Evolutionary conservation across 2,113 vertebrate genomes (phyloP).

Genomic region (Haemorhous mexicanus): DNA sequence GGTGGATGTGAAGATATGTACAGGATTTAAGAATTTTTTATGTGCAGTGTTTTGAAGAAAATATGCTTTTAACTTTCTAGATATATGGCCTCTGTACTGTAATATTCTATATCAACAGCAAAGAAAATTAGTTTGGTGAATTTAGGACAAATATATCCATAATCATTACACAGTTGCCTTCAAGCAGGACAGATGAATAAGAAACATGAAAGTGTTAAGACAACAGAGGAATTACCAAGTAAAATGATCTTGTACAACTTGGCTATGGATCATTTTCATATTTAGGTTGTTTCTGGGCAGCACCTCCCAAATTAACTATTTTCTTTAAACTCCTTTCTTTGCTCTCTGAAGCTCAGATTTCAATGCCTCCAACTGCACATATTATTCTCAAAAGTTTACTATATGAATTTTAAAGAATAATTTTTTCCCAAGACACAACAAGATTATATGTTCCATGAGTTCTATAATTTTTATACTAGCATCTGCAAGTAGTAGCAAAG

Average conservation of each 20-base stretch:
- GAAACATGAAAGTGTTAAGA: background rate
- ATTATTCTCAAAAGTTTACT: background rate
- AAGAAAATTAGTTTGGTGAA: background rate
- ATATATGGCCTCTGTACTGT: background rate
- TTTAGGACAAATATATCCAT: background rate
- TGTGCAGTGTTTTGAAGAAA: background rate
- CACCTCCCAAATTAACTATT: accelerated
- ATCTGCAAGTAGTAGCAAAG: background rate
- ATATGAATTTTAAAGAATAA: background rate
- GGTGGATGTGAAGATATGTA: accelerated
- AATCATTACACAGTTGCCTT: background rate
- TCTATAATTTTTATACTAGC: background rate
- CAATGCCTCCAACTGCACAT: background rate
- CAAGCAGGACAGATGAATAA: background rate
- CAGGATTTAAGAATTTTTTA: accelerated
- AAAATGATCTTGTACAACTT: background rate
- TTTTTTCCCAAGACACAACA: background rate
- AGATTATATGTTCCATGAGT: background rate
- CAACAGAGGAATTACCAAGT: background rate
- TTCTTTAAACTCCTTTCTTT: background rate
- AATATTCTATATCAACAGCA: background rate
- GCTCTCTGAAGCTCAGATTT: background rate
- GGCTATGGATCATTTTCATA: background rate
- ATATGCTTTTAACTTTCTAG: background rate
- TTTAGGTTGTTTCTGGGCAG: background rate